These are phyloP conservation scores for Ephialtes manifestator DNA, from an alignment of 2,888 invertebrate genomes.

Conservation along the genomic window DNA sequence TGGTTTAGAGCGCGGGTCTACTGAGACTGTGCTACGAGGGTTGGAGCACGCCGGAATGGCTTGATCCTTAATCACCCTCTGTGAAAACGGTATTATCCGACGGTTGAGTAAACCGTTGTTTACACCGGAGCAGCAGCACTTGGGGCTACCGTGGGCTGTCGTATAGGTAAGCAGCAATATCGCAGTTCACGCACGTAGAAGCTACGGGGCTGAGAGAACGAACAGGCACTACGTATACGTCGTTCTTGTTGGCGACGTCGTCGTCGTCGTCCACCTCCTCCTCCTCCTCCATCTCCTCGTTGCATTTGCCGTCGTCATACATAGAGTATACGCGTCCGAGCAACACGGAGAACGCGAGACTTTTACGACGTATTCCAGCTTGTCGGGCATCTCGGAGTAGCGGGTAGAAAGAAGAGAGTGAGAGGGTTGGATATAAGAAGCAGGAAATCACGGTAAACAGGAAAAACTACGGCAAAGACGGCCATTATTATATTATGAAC, in stretches of 20 bases:
- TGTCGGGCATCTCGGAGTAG: conserved; percentile 32
- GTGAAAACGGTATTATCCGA: conserved; percentile 62
- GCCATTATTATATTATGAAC: conserved; percentile 50
- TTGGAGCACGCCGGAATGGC: conserved; percentile 34
- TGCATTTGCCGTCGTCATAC: conserved; percentile 44
- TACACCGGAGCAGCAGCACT: conserved; percentile 61
- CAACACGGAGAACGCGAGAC: conserved; percentile 17
- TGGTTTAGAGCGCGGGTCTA: conserved; percentile 1
- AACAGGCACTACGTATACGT: conserved; percentile 36
- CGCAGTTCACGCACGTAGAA: conserved; percentile 71
- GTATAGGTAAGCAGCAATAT: conserved; percentile 70
- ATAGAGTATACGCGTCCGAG: neutral
- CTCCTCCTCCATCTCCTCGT: conserved; percentile 19
- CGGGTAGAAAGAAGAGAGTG: conserved; percentile 3
- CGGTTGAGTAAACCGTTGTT: conserved; percentile 72
- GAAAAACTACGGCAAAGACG: conserved; percentile 29
- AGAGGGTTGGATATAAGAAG: conserved; percentile 7
- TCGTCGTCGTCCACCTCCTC: conserved; percentile 9
- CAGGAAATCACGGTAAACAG: conserved; percentile 31
- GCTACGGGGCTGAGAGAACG: conserved; percentile 25
- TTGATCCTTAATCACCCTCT: conserved; percentile 58
- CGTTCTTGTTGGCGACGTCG: conserved; percentile 15
- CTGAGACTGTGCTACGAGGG: neutral
- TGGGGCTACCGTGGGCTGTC: conserved; percentile 16
- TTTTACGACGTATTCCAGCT: conserved; percentile 55